Percentiles rank a stretch among this genome's conserved stretches.
These are phyloP conservation scores for Lathamus discolor DNA, from an alignment of 2,113 vertebrate genomes.

Conservation along the genomic window DNA sequence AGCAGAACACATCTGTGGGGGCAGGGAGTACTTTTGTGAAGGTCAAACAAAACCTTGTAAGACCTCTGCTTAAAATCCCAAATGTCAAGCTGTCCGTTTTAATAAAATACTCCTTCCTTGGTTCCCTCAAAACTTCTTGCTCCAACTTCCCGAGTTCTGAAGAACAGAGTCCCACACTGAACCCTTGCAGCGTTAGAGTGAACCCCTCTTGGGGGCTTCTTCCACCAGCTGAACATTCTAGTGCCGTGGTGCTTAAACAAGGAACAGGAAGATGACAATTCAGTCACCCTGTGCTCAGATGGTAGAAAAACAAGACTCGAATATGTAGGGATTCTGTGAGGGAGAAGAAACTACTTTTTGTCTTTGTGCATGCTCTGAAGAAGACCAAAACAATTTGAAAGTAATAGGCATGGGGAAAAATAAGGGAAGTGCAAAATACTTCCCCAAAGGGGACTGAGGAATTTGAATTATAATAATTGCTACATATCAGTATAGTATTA, in stretches of 20 bases:
- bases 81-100: background rate
- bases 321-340: background rate
- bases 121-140: background rate
- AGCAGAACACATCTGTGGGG: background rate
- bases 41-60: background rate
- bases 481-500: background rate
- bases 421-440: background rate
- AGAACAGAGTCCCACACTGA: background rate
- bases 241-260: background rate
- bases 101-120: background rate
- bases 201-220: background rate
- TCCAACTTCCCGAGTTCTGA: background rate
- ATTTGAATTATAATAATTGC: background rate
- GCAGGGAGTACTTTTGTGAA: background rate
- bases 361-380: background rate
- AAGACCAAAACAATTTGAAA: background rate
- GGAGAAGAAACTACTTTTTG: background rate
- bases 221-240: background rate
- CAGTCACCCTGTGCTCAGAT: background rate
- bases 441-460: background rate
- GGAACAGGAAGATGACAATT: background rate
- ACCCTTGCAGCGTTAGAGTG: background rate
- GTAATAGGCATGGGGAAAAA: background rate
- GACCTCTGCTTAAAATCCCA: background rate
- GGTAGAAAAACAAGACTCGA: background rate